Percentiles rank a stretch among this genome's conserved stretches.
These are phyloP conservation scores for Paratilapia polleni DNA, from an alignment of 2,113 vertebrate species.

Conservation along the genomic window DNA sequence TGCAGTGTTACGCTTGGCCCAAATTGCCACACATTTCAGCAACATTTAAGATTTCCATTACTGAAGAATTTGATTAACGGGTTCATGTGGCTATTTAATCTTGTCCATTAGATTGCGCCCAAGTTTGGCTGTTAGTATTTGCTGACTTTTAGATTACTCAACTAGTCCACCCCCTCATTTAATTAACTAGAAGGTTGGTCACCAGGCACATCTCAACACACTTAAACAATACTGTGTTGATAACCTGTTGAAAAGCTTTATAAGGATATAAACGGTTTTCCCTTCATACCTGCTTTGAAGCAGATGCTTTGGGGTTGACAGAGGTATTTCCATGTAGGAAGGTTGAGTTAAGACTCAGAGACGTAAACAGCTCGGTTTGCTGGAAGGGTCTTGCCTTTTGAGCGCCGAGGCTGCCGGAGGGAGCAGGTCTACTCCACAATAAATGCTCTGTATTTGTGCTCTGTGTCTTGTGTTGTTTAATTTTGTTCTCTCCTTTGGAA, in stretches of 20 bases:
- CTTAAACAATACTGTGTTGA: not conserved
- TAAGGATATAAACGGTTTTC: not conserved
- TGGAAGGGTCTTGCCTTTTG: conserved; percentile 25
- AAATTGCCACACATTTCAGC: too few species aligned
- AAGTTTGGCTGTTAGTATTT: too few species aligned
- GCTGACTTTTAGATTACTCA: too few species aligned
- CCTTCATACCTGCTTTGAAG: not conserved
- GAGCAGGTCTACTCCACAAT: not conserved
- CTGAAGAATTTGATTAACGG: not conserved
- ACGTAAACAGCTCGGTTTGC: conserved; percentile 43
- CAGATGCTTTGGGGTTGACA: conserved; percentile 21
- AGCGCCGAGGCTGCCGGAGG: not conserved
- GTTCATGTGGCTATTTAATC: not conserved
- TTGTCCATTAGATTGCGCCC: not conserved
- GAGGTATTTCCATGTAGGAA: conserved; percentile 39
- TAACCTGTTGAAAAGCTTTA: conserved; percentile 4
- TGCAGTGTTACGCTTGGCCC: too few species aligned
- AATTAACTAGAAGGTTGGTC: not conserved
- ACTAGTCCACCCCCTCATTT: not conserved
- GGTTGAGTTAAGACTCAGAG: conserved; percentile 30
- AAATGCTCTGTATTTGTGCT: not conserved
- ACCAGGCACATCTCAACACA: not conserved
- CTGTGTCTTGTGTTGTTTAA: not conserved
- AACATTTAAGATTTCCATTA: not conserved
- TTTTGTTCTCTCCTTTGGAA: not conserved